These are phyloP conservation scores for Melanotaenia maccullochi DNA, from an alignment of 2,797 vertebrate species.

Conservation along the genomic window DNA sequence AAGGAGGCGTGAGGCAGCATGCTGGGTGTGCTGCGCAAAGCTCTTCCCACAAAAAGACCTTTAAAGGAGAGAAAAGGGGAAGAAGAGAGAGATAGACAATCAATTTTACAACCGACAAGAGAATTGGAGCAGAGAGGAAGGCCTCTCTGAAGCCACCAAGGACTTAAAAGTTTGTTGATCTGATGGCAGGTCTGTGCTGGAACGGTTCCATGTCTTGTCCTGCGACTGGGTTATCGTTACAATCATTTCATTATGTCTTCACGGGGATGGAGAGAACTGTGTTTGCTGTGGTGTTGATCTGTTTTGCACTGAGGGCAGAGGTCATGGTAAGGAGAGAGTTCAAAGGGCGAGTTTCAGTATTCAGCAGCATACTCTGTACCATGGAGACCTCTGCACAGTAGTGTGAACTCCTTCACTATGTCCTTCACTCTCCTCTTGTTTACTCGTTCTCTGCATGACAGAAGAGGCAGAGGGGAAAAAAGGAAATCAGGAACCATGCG, in stretches of 20 bases:
- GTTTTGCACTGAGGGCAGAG: conserved; percentile 68
- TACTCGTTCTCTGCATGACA: conserved; percentile 90
- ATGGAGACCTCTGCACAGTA: conserved; percentile 97
- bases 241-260: conserved; percentile 70
- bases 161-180: conserved; percentile 47
- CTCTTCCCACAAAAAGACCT: conserved; percentile 55
- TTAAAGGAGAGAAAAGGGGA: conserved; percentile 38
- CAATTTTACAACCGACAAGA: conserved; percentile 29
- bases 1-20: conserved; percentile 66
- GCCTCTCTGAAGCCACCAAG: conserved; percentile 48
- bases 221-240: conserved; percentile 61
- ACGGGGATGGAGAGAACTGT: conserved; percentile 51
- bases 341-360: conserved; percentile 85
- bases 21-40: conserved; percentile 68
- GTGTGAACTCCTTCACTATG: conserved; percentile 97
- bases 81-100: conserved; percentile 21
- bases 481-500: background rate
- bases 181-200: conserved; percentile 55
- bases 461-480: background rate
- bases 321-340: conserved; percentile 62
- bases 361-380: conserved; percentile 98
- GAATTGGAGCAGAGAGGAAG: conserved; percentile 22
- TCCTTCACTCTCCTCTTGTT: conserved; percentile 98
- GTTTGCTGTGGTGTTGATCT: conserved; percentile 57
- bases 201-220: conserved; percentile 61